Evolutionary conservation across 2,113 vertebrate genomes (phyloP).

Genomic region (Macaca mulatta): DNA sequence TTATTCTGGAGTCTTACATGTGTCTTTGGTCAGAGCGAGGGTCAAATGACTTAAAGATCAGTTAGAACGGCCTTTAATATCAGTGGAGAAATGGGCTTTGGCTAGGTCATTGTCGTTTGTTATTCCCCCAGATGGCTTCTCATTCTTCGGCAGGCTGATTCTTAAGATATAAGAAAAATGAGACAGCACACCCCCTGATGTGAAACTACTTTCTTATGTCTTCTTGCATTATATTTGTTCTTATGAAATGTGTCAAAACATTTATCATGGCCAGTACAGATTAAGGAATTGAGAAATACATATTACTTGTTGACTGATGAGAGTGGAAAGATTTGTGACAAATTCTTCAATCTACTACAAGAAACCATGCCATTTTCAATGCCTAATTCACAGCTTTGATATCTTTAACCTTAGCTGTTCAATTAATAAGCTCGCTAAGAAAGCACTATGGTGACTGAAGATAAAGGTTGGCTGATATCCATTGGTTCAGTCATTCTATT

Average conservation of each 20-base stretch:
- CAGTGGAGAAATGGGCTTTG: fast-evolving
- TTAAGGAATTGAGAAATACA: not conserved
- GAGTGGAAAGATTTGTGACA: not conserved
- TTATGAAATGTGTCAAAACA: not conserved
- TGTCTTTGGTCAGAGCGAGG: not conserved
- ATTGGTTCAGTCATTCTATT: not conserved
- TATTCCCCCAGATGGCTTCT: not conserved
- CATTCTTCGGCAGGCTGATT: not conserved
- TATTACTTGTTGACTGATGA: not conserved
- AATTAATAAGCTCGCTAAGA: not conserved
- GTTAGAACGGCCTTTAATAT: not conserved
- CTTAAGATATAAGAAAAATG: not conserved
- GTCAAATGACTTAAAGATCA: not conserved
- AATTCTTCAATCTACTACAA: not conserved
- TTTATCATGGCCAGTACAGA: not conserved
- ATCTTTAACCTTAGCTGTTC: not conserved
- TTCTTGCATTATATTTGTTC: not conserved
- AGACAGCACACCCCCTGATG: not conserved
- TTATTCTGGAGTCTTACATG: not conserved
- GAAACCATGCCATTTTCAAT: not conserved
- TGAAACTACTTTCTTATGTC: not conserved
- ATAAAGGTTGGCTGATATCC: not conserved
- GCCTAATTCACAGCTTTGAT: not conserved
- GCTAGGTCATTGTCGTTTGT: not conserved
- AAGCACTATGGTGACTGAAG: not conserved